Evolutionary conservation across 2,113 vertebrate genomes (phyloP).

Genomic region (Seriola dumerili): DNA sequence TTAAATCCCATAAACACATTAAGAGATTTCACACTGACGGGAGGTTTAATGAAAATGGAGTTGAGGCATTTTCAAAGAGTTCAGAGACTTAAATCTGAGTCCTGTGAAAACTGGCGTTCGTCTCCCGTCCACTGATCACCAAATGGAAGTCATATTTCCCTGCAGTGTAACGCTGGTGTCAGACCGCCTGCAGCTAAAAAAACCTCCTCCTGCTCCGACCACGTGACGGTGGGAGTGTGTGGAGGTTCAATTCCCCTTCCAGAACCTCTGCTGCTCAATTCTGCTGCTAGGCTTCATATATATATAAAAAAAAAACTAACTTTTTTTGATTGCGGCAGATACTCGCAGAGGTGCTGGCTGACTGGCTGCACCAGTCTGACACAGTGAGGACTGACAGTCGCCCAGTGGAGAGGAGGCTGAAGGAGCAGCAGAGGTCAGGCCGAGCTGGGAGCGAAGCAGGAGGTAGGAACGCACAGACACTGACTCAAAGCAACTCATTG

Average conservation of each 20-base stretch:
- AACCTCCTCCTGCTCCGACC: constrained; percentile 87
- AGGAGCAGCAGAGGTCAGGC: constrained; percentile 66
- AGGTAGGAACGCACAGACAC: constrained; percentile 52
- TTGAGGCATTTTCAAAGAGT: not conserved
- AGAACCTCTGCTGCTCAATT: constrained; percentile 81
- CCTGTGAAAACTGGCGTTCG: not conserved
- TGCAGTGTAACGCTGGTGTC: constrained; percentile 33
- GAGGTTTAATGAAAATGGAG: not conserved
- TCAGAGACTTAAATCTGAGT: not conserved
- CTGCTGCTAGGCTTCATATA: constrained; percentile 59
- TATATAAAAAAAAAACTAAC: constrained; percentile 67
- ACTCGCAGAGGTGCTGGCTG: constrained; percentile 60
- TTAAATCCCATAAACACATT: not conserved
- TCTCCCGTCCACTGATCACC: constrained; percentile 10
- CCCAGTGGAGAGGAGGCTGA: constrained; percentile 51
- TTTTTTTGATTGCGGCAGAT: constrained; percentile 76
- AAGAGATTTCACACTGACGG: not conserved
- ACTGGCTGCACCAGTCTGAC: constrained; percentile 46
- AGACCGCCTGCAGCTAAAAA: constrained; percentile 68
- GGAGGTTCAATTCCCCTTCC: constrained; percentile 88
- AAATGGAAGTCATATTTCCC: constrained; percentile 49
- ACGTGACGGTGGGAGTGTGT: constrained; percentile 91
- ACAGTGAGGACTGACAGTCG: constrained; percentile 51
- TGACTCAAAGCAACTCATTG: not conserved
- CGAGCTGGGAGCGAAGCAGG: constrained; percentile 38